A percentile compares a stretch with the other conserved stretches of the same genome.
These are phyloP conservation scores for Rhyacophila evoluta DNA, from an alignment of 2,888 invertebrate genomes.

Conservation along the genomic window DNA sequence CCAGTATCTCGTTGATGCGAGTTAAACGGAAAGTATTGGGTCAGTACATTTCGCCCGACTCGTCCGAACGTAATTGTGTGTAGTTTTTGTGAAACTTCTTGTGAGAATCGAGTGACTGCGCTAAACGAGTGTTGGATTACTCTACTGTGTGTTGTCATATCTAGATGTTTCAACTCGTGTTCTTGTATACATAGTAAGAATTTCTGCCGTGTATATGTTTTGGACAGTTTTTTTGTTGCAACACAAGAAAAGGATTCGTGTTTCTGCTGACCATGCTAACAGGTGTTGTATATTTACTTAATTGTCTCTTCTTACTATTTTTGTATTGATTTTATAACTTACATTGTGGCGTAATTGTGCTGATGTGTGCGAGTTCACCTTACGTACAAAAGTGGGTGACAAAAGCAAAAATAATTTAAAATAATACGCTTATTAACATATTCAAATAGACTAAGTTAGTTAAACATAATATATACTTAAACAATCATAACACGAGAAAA, in stretches of 20 bases:
- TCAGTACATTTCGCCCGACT: background rate
- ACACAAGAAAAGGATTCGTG: background rate
- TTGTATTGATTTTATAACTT: no score
- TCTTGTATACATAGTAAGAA: background rate
- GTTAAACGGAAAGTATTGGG: constrained; percentile 17
- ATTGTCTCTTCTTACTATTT: background rate
- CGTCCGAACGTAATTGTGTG: background rate
- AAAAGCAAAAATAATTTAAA: no score
- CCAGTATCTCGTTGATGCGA: background rate
- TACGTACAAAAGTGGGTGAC: no score
- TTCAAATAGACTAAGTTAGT: no score
- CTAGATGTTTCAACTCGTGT: background rate
- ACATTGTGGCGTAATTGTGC: no score
- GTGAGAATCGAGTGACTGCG: background rate
- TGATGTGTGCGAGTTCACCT: no score
- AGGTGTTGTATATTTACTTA: background rate
- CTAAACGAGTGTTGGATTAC: no score
- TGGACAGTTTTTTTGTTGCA: background rate
- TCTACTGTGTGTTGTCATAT: background rate
- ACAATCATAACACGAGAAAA: no score
- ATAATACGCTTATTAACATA: no score
- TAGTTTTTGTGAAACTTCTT: background rate
- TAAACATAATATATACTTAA: no score
- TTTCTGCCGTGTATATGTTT: background rate
- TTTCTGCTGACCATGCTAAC: background rate